phyloP scores from a whole-genome alignment of 2,888 invertebrate genomes.

The Epinotia ramella region DNA sequence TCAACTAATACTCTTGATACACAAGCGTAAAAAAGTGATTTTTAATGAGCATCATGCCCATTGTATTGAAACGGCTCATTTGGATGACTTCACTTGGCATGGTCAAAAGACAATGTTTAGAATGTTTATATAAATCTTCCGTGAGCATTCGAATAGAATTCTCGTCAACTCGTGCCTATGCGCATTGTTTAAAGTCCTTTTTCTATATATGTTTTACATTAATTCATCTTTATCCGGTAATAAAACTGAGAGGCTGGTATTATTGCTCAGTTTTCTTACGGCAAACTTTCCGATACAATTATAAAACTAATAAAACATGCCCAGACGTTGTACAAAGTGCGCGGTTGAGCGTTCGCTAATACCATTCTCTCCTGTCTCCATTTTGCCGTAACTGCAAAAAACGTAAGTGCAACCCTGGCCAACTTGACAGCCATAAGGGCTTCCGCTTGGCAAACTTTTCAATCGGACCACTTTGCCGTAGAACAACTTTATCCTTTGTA shows the following conservation, averaged over 20 bases:
- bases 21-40: slow-evolving; percentile 3
- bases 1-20: neutral
- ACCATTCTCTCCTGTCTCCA: slow-evolving; percentile 40
- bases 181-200: neutral
- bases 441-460: slow-evolving; percentile 67
- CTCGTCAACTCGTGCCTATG: neutral
- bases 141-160: neutral
- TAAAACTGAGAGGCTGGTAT: neutral
- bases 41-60: neutral
- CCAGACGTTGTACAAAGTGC: slow-evolving; percentile 41
- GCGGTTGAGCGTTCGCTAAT: slow-evolving; percentile 39
- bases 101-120: neutral
- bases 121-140: neutral
- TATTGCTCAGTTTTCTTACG: slow-evolving; percentile 13
- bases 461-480: slow-evolving; percentile 67
- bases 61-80: slow-evolving; percentile 10
- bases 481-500: slow-evolving; percentile 64
- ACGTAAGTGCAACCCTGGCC: slow-evolving; percentile 59
- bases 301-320: slow-evolving; percentile 41
- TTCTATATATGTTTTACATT: neutral
- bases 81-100: neutral
- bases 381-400: slow-evolving; percentile 53
- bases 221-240: neutral
- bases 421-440: slow-evolving; percentile 61
- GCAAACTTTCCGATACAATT: slow-evolving; percentile 20